Evolutionary conservation across 1,140 invertebrate genomes (phyloP).

Genomic region (Drosophila albomicans): DNA sequence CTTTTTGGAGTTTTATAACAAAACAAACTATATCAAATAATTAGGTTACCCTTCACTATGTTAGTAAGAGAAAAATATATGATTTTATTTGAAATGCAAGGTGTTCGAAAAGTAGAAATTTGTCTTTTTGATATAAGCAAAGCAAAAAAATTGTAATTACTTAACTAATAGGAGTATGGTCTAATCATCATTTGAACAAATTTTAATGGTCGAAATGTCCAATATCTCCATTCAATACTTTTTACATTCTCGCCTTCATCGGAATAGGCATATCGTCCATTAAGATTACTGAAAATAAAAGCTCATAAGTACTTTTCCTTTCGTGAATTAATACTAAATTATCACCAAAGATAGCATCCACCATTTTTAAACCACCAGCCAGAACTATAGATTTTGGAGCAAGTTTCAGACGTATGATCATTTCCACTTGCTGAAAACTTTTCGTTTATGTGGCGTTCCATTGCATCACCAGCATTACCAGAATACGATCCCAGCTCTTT

Average conservation of each 20-base stretch:
- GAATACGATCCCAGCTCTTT: slow-evolving; percentile 87
- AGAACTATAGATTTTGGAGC: slow-evolving; percentile 87
- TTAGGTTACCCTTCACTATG: no score
- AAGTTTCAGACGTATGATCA: slow-evolving; percentile 87
- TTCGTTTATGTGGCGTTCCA: slow-evolving; percentile 88
- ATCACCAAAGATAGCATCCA: slow-evolving; percentile 43
- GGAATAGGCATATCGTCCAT: slow-evolving; percentile 1
- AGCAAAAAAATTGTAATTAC: no score
- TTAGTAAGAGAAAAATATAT: no score
- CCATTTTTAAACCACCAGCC: slow-evolving; percentile 87
- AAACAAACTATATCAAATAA: no score
- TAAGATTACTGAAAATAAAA: slow-evolving; percentile 24
- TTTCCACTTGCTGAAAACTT: slow-evolving; percentile 89
- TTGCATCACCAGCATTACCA: slow-evolving; percentile 88
- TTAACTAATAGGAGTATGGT: neutral
- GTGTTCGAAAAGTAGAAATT: no score
- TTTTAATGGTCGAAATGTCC: neutral
- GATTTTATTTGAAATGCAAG: no score
- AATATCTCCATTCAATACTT: neutral
- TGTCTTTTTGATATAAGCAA: no score
- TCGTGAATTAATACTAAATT: neutral
- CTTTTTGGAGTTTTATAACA: no score
- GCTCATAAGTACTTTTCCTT: neutral
- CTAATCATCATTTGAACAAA: slow-evolving; percentile 19
- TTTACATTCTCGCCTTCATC: neutral